A percentile compares a stretch with the other conserved stretches of the same genome.
phyloP scores from a whole-genome alignment of 2,888 invertebrate species.

The Pollenia labialis region DNA sequence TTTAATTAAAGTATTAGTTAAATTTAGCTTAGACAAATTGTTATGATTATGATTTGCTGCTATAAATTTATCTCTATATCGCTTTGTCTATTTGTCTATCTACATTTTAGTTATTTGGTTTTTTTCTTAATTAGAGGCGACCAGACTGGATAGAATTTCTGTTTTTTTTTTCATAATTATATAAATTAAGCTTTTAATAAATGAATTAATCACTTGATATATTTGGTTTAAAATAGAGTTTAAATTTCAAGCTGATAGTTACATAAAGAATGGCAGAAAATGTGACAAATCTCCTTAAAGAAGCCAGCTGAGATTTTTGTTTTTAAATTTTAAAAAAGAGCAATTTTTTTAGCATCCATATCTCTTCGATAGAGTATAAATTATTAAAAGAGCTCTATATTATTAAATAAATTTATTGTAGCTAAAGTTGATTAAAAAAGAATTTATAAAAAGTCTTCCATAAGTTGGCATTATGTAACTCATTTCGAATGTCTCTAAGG shows the following conservation, averaged over 20 bases:
- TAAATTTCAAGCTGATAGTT: slow-evolving; percentile 3
- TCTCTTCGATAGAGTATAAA: no score
- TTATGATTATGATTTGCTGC: slow-evolving; percentile 21
- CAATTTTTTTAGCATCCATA: no score
- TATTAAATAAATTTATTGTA: no score
- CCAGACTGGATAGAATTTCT: slow-evolving; percentile 39
- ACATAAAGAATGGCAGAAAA: background rate
- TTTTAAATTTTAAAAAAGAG: background rate
- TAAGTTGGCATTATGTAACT: no score
- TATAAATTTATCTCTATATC: background rate
- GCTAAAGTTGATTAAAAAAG: no score
- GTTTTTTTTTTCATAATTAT: slow-evolving; percentile 38
- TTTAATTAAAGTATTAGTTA: slow-evolving; percentile 58
- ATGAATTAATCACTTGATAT: slow-evolving; percentile 37
- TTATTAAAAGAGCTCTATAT: no score
- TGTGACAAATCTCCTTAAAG: background rate
- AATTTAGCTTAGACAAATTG: slow-evolving; percentile 23
- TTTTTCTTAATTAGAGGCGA: slow-evolving; percentile 37
- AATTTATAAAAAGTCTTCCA: no score
- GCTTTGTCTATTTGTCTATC: slow-evolving; percentile 6
- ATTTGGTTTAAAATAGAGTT: slow-evolving; percentile 13
- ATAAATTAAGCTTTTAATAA: slow-evolving; percentile 45
- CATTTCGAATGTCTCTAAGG: no score
- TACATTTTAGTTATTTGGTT: slow-evolving; percentile 4
- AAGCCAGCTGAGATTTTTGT: background rate